Evolutionary conservation across 2,888 invertebrate genomes (phyloP).

Genomic region (Perizoma flavofasciatum): DNA sequence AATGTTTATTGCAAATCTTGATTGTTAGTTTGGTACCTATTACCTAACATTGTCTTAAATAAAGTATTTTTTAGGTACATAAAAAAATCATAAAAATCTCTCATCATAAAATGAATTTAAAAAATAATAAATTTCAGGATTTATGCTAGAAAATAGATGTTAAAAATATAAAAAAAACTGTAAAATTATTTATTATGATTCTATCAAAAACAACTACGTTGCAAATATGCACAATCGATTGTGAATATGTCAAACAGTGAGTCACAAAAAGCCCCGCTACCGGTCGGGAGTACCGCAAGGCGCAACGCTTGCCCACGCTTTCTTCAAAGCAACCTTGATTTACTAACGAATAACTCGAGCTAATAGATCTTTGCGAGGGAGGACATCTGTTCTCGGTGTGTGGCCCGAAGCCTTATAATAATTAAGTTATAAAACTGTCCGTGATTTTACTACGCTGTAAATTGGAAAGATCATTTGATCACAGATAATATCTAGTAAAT

Average conservation of each 20-base stretch:
- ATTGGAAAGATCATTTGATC: conserved; percentile 47
- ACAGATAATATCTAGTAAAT: conserved; percentile 36
- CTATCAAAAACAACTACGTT: too few relatives aligned
- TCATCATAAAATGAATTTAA: too few relatives aligned
- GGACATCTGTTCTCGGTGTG: conserved; percentile 60
- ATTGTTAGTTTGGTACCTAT: too few relatives aligned
- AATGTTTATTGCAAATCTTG: too few relatives aligned
- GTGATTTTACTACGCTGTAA: conserved; percentile 49
- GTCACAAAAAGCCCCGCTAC: conserved; percentile 57
- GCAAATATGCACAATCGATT: too few relatives aligned
- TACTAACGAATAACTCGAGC: conserved; percentile 35
- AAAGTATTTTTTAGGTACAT: too few relatives aligned
- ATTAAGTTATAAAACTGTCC: conserved; percentile 57
- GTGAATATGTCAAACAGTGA: conserved; percentile 28
- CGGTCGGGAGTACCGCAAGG: conserved; percentile 58
- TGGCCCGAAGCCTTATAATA: conserved; percentile 54
- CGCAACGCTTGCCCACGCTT: conserved; percentile 56
- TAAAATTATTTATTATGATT: too few relatives aligned
- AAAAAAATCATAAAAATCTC: too few relatives aligned
- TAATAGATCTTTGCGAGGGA: conserved; percentile 62
- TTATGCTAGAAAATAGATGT: too few relatives aligned
- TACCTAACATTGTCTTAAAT: too few relatives aligned
- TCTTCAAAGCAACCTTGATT: conserved; percentile 44
- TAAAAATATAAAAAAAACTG: too few relatives aligned
- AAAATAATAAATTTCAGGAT: too few relatives aligned